Conservation (phyloP, 2,888 invertebrate species). For the Dicyrtoma fusca region DNA sequence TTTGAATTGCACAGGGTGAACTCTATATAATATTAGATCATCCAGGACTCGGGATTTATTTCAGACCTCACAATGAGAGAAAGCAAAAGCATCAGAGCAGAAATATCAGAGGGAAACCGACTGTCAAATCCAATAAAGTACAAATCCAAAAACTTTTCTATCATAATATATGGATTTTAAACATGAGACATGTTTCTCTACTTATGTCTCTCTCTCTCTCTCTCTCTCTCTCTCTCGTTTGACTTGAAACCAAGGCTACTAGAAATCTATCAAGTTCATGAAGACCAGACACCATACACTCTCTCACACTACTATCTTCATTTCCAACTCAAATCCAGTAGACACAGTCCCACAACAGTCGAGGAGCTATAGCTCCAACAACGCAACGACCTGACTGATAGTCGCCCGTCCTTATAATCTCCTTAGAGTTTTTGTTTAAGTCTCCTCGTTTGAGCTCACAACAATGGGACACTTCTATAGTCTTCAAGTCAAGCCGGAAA, state of each 20-base stretch:
- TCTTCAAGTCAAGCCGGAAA: no score
- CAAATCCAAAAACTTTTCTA: constrained; percentile 18
- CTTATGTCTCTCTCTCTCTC: background rate
- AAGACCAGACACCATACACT: background rate
- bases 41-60: constrained; percentile 32
- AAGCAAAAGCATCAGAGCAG: constrained; percentile 44
- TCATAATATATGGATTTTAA: constrained; percentile 21
- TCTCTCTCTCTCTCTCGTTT: background rate
- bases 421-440: no score
- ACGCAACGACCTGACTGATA: no score
- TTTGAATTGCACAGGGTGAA: constrained; percentile 33
- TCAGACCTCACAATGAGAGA: constrained; percentile 38
- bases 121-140: constrained; percentile 55
- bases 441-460: no score
- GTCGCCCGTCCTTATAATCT: no score
- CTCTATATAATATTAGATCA: constrained; percentile 26
- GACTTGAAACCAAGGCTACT: background rate
- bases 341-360: no score
- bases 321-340: no score
- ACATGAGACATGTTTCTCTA: constrained; percentile 2
- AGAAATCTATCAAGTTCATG: background rate
- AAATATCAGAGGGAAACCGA: constrained; percentile 54
- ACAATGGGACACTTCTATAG: no score
- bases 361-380: no score
- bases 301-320: no score